These are phyloP conservation scores for Platerodrilus igneus DNA, from an alignment of 2,888 invertebrate species.

Conservation along the genomic window DNA sequence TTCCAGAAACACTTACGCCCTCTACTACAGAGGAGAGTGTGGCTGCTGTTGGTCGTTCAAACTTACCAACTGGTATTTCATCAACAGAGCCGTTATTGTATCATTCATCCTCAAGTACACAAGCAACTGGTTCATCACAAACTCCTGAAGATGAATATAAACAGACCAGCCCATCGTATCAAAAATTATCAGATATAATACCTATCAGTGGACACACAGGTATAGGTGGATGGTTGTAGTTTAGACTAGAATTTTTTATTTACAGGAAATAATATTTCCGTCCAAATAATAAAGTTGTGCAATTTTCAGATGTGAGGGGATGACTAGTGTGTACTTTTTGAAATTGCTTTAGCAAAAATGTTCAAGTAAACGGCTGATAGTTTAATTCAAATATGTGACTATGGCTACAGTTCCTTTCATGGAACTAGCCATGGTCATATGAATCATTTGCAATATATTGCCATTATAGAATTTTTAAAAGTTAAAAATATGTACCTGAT, in stretches of 20 bases:
- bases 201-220: slow-evolving; percentile 70
- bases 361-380: too few species aligned
- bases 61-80: slow-evolving; percentile 32
- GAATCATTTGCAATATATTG: too few species aligned
- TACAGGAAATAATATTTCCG: too few species aligned
- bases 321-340: too few species aligned
- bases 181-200: slow-evolving; percentile 68
- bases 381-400: too few species aligned
- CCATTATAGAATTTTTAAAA: too few species aligned
- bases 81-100: slow-evolving; percentile 64
- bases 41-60: slow-evolving; percentile 39
- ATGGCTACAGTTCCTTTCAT: too few species aligned
- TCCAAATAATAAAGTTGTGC: too few species aligned
- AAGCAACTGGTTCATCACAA: slow-evolving; percentile 45
- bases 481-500: too few species aligned
- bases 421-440: too few species aligned
- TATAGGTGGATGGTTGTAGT: slow-evolving; percentile 62
- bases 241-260: slow-evolving; percentile 7
- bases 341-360: too few species aligned
- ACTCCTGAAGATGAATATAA: slow-evolving; percentile 49
- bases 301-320: too few species aligned
- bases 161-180: slow-evolving; percentile 53
- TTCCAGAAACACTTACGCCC: slow-evolving; percentile 49
- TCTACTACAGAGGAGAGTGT: slow-evolving; percentile 56
- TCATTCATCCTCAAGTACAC: slow-evolving; percentile 48